Base-by-base conservation (phyloP, 2,113 vertebrate genomes). In the Odocoileus virginianus region DNA sequence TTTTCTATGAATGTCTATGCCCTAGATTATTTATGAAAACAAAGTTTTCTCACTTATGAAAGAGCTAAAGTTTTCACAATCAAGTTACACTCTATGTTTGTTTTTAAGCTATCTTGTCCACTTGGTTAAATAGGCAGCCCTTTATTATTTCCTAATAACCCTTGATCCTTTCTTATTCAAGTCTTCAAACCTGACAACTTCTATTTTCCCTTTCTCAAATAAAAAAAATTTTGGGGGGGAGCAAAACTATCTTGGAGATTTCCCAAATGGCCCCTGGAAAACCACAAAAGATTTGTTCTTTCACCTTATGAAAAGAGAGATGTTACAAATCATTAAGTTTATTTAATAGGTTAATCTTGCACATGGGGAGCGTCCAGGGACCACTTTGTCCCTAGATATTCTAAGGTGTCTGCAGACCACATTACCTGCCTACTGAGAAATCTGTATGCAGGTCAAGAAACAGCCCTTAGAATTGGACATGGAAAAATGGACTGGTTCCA, bases 361-460 rank as follows among this genome's bases (percentile, higher is more conserved):
- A 23, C 14, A 5, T 11, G 8, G 11, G 1, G 47, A 87, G 7
- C 14, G 0, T 21, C 10, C 11, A 93, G 28, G 7, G 4, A 7
- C 30, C 1, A 16, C 4, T 1, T 2, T 64, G 16, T 27, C 10
- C 8, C n/a, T 6, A 52, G 3, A n/a, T 57, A 43, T 10, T 86
- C 25, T 7, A 0, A 83, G 11, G 40, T 30, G n/a, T 23, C 67
- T 19, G 2, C 67, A 71, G 67, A 40, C 19, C 67, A 71, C 67
- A 36, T 71, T 12, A 71, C 67, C 10, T 71, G 67, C 67, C n/a
- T 71, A 19, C n/a, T 71, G 19, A 40, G 67, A 71, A 71, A 71
- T 40, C 67, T 71, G 67, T 40, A 71, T 71, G n/a, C 2, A 36
- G 10, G 67, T 71, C 19, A 71, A 40, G n/a, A 40, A 40, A 10